Conservation (phyloP, 2,888 invertebrate genomes). For the Alentia gelatinosa region DNA sequence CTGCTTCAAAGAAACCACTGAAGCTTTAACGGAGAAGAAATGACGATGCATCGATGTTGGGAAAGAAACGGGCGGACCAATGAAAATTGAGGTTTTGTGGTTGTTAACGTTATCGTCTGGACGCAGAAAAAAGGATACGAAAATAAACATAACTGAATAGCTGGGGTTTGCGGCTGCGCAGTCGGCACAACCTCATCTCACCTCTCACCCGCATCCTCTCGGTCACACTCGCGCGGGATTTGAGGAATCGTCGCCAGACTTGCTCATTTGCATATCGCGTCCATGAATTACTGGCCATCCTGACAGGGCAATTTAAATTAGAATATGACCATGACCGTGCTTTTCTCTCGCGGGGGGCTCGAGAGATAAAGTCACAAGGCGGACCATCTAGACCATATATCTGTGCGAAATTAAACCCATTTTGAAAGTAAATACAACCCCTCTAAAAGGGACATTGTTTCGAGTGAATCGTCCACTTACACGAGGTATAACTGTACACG, state of each 20-base stretch:
- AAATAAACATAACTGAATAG: neutral
- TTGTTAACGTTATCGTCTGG: too few species aligned
- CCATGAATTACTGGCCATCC: slow-evolving; percentile 30
- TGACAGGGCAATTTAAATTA: slow-evolving; percentile 51
- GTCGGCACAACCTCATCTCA: neutral
- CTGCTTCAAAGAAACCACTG: too few species aligned
- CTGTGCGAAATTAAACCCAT: too few species aligned
- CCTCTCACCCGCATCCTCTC: neutral
- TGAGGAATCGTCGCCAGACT: slow-evolving; percentile 46
- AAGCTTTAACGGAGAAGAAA: too few species aligned
- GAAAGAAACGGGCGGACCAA: too few species aligned
- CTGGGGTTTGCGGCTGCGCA: neutral
- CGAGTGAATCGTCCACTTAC: too few species aligned
- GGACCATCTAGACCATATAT: too few species aligned
- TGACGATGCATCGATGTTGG: too few species aligned
- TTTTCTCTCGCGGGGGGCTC: neutral
- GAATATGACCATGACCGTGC: slow-evolving; percentile 19
- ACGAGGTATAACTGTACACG: too few species aligned
- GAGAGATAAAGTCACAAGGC: neutral
- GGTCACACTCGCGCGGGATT: slow-evolving; percentile 29
- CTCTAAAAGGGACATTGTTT: too few species aligned
- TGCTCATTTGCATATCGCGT: slow-evolving; percentile 21
- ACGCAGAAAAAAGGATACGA: neutral
- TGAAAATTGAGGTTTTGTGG: too few species aligned
- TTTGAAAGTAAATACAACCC: too few species aligned